Percentiles rank a stretch among this genome's conserved stretches.
These are phyloP conservation scores for Syngnathus rostellatus DNA, from an alignment of 2,797 vertebrate genomes.

Conservation along the genomic window DNA sequence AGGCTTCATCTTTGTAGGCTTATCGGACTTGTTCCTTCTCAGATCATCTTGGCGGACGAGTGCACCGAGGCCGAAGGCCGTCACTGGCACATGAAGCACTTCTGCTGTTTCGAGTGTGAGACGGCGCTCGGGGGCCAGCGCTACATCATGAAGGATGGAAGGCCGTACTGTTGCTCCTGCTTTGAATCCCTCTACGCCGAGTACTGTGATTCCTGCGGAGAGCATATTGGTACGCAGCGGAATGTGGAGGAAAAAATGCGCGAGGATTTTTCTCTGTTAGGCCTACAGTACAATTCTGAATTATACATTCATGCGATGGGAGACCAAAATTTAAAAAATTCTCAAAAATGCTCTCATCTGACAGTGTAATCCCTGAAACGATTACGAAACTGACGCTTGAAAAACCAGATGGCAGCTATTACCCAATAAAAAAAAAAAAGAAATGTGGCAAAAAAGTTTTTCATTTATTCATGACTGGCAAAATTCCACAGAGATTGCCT, in stretches of 20 bases:
- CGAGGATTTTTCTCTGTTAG: neutral
- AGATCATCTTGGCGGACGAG: conserved; percentile 97
- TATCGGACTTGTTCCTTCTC: conserved; percentile 17
- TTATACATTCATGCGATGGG: neutral
- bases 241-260: too few species aligned
- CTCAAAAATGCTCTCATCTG: neutral
- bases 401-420: conserved; percentile 66
- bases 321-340: neutral
- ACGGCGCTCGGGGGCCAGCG: conserved; percentile 91
- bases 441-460: conserved; percentile 43
- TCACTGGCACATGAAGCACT: conserved; percentile 99
- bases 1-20: neutral
- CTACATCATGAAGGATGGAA: conserved; percentile 98
- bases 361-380: conserved; percentile 25
- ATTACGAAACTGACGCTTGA: conserved; percentile 45
- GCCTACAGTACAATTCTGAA: too few species aligned
- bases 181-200: conserved; percentile 95
- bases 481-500: conserved; percentile 48
- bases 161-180: conserved; percentile 96
- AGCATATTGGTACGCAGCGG: conserved; percentile 84
- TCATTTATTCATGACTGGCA: conserved; percentile 49
- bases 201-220: conserved; percentile 94
- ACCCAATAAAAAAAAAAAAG: conserved; percentile 46
- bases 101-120: conserved; percentile 98
- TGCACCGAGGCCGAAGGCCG: conserved; percentile 96